Evolutionary conservation across 2,113 vertebrate species (phyloP).

Genomic region (Bagarius yarrelli): DNA sequence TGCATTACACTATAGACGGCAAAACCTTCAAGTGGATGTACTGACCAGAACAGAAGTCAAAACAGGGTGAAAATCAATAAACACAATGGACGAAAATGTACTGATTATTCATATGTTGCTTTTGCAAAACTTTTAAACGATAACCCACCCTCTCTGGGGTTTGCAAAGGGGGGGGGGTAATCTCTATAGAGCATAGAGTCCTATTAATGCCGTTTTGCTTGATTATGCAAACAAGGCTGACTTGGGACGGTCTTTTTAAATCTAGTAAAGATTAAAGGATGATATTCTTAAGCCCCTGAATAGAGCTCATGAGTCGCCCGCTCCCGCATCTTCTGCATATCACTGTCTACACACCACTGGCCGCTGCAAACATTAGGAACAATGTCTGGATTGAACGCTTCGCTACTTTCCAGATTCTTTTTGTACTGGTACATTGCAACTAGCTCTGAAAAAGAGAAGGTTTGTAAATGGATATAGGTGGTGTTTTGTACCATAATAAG

Average conservation of each 20-base stretch:
- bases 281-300: slow-evolving; percentile 42
- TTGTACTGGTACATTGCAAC: not conserved
- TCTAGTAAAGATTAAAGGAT: not conserved
- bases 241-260: slow-evolving; percentile 19
- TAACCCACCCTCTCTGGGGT: too few species aligned
- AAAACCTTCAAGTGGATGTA: too few species aligned
- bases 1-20: too few species aligned
- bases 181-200: too few species aligned
- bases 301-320: slow-evolving; percentile 41
- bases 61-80: too few species aligned
- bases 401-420: not conserved
- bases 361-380: slow-evolving; percentile 7
- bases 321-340: slow-evolving; percentile 11
- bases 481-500: not conserved
- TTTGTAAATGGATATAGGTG: not conserved
- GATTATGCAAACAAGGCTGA: too few species aligned
- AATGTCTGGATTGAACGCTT: not conserved
- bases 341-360: slow-evolving; percentile 2
- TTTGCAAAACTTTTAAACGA: too few species aligned
- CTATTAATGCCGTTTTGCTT: too few species aligned
- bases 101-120: too few species aligned
- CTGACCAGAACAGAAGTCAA: too few species aligned
- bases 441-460: not conserved
- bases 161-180: too few species aligned
- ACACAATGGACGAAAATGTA: too few species aligned